Base-by-base conservation (phyloP, 1,140 invertebrate species). In the Aphelenchoides fujianensis region DNA sequence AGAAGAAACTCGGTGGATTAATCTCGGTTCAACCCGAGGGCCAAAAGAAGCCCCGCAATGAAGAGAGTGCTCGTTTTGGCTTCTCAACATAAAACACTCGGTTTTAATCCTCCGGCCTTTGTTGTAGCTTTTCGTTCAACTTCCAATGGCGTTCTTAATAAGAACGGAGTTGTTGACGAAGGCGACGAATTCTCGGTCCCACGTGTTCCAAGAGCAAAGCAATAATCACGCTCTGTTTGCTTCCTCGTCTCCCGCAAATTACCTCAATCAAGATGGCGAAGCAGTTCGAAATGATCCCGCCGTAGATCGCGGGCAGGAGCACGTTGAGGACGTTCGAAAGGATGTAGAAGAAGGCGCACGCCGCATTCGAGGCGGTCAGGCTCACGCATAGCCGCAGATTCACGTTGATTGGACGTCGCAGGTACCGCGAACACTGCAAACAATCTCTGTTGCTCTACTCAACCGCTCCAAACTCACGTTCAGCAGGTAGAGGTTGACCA, bases 361-460 rank as follows among this genome's bases (percentile, higher is more conserved):
- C 34, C 27, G 78, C 78, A 68, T 79, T 72, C 35, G 79, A 79
- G 16, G 78, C 78, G 5, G 79, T 61, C 12, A 79, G 57, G n/a
- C 73, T 79, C 12, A 79, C 78, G 66, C 78, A 79, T 3, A 79
- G 70, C 31, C 78, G 48, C 2, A 79, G 74, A 52, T 79, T 79
- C 2, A 79, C 74, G 3, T 71, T 70, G 52, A 79, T 76, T n/a
- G 78, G 78, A 7, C 72, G 68, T 67, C 78, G 70, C 2, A 79
- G 68, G 52, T 73, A 80, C 19, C 78, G 61, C 9, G 78, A 77
- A 71, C 77, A 79, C 77, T 79, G n/a, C n/a, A 52, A 72, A 78
- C 74, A 12, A 9, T 64, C 3, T 7, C n/a, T n/a, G n/a, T n/a
- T n/a, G n/a, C n/a, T n/a, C n/a, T n/a, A n/a, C n/a, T n/a, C n/a